phyloP scores from a whole-genome alignment of 2,797 vertebrate species.

The Chaetodon trifasciatus region DNA sequence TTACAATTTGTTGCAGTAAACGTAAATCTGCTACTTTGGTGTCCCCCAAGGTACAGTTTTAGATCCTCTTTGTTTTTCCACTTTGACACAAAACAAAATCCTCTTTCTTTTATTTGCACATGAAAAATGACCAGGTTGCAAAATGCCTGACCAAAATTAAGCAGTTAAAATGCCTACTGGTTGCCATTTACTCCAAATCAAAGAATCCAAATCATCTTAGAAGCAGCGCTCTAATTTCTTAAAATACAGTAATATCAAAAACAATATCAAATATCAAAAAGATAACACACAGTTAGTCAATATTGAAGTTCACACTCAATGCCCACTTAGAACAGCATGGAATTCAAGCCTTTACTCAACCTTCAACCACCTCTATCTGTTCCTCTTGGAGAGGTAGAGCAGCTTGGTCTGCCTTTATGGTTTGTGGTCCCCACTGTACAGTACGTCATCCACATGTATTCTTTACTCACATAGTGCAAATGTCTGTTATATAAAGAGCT shows the following conservation, averaged over 20 bases:
- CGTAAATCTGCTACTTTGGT: neutral
- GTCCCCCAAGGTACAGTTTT: slow-evolving; percentile 2
- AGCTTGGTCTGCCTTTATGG: neutral
- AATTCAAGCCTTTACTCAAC: neutral
- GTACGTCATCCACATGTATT: slow-evolving; percentile 3
- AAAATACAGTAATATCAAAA: neutral
- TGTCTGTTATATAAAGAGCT: neutral
- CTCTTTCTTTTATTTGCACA: neutral
- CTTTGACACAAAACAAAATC: neutral
- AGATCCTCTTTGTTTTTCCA: neutral
- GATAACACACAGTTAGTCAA: neutral
- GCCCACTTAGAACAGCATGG: neutral
- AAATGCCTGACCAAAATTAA: neutral
- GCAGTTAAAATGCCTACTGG: neutral
- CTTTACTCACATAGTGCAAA: neutral
- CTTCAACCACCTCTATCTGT: neutral
- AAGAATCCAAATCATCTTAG: neutral
- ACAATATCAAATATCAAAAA: no score
- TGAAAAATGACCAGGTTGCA: neutral
- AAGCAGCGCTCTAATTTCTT: neutral
- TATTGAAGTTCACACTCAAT: neutral
- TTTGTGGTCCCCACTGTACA: neutral
- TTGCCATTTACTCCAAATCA: neutral
- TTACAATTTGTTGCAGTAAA: neutral
- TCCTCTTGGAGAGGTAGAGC: neutral